Evolutionary conservation across 2,113 vertebrate genomes (phyloP), one percentile per base, ranked within the genome.

Genomic region (Lophius piscatorius): DNA sequence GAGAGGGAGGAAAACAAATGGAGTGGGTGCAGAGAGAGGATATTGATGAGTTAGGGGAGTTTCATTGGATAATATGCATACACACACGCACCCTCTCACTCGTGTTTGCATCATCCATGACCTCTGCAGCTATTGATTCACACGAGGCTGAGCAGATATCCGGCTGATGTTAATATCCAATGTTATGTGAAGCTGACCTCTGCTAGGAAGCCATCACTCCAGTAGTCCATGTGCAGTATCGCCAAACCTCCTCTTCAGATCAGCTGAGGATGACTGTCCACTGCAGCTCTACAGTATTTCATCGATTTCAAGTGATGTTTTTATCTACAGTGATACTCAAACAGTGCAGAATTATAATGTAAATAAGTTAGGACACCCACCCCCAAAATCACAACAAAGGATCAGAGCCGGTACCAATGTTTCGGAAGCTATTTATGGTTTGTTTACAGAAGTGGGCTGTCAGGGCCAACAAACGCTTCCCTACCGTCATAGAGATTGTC

Each of bases 111-210:
- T 64, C 74, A 68, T 77, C 61, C 22, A n/a, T 63, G 78, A 86
- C 80, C 83, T 80, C 60, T 58, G n/a, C 62, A 74, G 50, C 44
- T 68, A 87, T 76, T 31, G 75, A 77, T 80, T 42, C 23, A 16
- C 28, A 45, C 41, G 36, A 34, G 23, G 52, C 72, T 50, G 64
- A 78, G 57, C 61, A 62, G 66, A 66, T 48, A 63, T 74, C 73
- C 55, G 39, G 59, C 20, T 47, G 45, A 66, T 71, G 29, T 62
- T 58, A 29, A 71, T 63, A 56, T 50, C 38, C 56, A 52, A 35
- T 70, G 64, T 76, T 71, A 42, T 57, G 72, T 69, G 68, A 66
- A 55, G 45, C 48, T 54, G 60, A 21, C 31, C 45, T 46, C 49
- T 75, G 63, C 58, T 63, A 54, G 69, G 57, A 55, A 63, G 58